Evolutionary conservation across 1,140 invertebrate species (phyloP), one percentile per base, ranked within the genome.

Genomic region (Drosophila ercepeae): DNA sequence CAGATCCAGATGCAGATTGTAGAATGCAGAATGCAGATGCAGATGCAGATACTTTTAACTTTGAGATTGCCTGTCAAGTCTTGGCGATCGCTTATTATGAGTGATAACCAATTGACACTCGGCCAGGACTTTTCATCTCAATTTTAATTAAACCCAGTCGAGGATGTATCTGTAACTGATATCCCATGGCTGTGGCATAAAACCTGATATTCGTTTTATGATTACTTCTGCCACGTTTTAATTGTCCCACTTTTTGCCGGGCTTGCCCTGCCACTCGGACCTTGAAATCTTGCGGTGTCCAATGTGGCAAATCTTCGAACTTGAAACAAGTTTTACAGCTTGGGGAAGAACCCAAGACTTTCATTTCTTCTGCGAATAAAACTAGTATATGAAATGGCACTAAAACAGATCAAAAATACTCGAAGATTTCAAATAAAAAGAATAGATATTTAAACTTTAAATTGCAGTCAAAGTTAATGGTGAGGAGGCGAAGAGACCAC

Each of bases 51-150:
- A 39, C 13, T 39, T 16, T 7, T 2, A 39, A 39, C 13, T 39
- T 16, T 7, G 6, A 39, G 29, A 32, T 32, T 32, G 29, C 29
- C 29, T n/a, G 9, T 25, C n/a, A 29, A 14, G 16, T 25, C 6
- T 11, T 9, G 14, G 32, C 21, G 60, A 48, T 34, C 61, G 52
- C 61, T 65, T 74, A 75, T 78, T 78, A 72, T 65, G 60, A 78
- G 67, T 78, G 67, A 78, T 78, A 73, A 72, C 75, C 54, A 73
- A 67, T 67, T 73, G 75, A 65, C 75, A 67, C 53, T 46, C 13
- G 46, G 21, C 23, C 64, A 57, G 64, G 69, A 60, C 48, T 18
- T 39, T 9, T 45, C 49, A 48, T 21, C 65, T 63, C 27, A 14
- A 49, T 39, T 63, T 73, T 73, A 73, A 73, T 73, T 73, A 71